Evolutionary conservation across 2,797 vertebrate genomes (phyloP), one percentile per base, ranked within the genome.

Genomic region (Dipus sagitta): DNA sequence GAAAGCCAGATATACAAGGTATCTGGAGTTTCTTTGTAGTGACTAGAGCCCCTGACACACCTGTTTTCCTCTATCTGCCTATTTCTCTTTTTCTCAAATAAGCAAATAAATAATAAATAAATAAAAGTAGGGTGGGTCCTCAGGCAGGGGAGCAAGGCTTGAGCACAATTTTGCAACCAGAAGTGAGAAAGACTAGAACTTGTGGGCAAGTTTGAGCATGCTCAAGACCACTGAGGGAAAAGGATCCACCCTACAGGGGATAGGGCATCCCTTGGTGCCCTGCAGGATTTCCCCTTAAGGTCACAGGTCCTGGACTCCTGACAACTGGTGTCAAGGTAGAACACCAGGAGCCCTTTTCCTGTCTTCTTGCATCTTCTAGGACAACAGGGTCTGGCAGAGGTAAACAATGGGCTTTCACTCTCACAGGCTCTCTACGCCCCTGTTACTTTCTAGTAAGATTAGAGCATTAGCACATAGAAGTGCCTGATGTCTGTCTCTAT

Each of bases 111-210:
- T 47, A 47, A 47, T 47, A 47, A 47, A 47, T 47, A 47, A 47
- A 47, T 47, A 47, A 47, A 47, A 47, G n/a, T 62, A 6, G 38
- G 0, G 21, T 8, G 13, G 30, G 1, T 21, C 7, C 12, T 28
- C 13, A 64, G 21, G 47, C n/a, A 96, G 94, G 97, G 95, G 97
- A 96, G 96, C 95, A 86, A 95, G 97, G 93, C 90, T 96, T 30
- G 67, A 12, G 65, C 26, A 14, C n/a, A 52, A 0, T 1, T 0
- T 14, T 64, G 32, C 12, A 67, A 21, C 12, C 8, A 1, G 11
- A 30, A 32, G 65, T 0, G 26, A 64, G 58, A 23, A 20, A 38
- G 20, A 13, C 23, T 11, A 52, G 81, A 24, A 1, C 18, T 1
- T 42, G 52, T 0, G 7, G 52, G 52, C 11, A 24, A 54, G 34